Evolutionary conservation across 2,113 vertebrate genomes (phyloP).

Genomic region (Deroptyus accipitrinus): DNA sequence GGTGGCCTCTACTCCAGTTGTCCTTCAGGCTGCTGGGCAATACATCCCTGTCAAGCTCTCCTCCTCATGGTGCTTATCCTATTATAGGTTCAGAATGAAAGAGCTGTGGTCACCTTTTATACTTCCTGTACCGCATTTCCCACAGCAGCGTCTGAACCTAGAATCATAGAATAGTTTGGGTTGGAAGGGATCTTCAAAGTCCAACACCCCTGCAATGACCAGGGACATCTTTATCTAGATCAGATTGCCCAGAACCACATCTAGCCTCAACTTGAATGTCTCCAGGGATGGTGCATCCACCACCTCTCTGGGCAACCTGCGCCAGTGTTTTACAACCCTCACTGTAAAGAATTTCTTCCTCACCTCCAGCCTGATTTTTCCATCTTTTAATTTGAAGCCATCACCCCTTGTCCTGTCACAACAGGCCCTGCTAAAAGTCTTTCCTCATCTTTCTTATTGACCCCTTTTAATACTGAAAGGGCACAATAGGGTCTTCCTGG

Average conservation of each 20-base stretch:
- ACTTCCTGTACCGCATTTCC: not conserved
- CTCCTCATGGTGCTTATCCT: not conserved
- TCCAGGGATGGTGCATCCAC: not conserved
- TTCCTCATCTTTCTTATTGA: not conserved
- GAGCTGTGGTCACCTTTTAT: not conserved
- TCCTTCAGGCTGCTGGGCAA: not conserved
- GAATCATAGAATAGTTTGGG: not conserved
- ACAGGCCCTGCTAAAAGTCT: not conserved
- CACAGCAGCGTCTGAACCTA: not conserved
- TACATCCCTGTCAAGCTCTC: not conserved
- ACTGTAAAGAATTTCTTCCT: not conserved
- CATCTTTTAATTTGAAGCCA: not conserved
- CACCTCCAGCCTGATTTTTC: not conserved
- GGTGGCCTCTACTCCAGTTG: not conserved
- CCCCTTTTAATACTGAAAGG: not conserved
- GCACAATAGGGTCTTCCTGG: not conserved
- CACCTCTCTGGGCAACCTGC: not conserved
- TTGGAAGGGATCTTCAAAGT: not conserved
- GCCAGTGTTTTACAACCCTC: not conserved
- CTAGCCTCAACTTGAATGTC: not conserved
- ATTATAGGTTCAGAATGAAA: not conserved
- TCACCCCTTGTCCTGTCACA: not conserved
- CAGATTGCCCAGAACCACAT: not conserved
- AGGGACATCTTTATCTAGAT: not conserved
- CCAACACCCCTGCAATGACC: not conserved